Conservation (phyloP, 1,140 invertebrate genomes). For the Pararge aegeria region DNA sequence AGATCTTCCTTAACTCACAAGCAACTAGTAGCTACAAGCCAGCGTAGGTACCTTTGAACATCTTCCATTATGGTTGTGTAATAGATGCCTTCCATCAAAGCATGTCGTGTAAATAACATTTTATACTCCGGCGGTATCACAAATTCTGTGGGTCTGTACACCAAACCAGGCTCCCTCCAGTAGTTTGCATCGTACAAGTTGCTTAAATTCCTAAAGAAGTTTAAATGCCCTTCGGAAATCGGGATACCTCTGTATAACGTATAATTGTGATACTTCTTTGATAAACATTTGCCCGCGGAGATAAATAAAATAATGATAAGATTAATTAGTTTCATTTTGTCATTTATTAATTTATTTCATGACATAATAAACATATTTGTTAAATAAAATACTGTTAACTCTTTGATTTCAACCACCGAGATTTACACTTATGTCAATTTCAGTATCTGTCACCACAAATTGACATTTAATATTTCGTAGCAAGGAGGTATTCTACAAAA, state of each 20-base stretch:
- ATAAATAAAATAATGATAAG: slow-evolving; percentile 15
- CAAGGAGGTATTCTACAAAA: too few species aligned
- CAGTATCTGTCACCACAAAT: not conserved
- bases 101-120: too few species aligned
- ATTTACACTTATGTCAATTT: not conserved
- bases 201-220: slow-evolving; percentile 50
- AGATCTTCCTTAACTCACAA: too few species aligned
- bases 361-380: not conserved
- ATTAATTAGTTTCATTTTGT: slow-evolving; percentile 14
- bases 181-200: slow-evolving; percentile 42
- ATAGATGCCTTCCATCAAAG: slow-evolving; percentile 36
- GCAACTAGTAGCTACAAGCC: not conserved
- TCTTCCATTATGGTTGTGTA: slow-evolving; percentile 49
- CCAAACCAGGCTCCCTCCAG: slow-evolving; percentile 45
- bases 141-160: slow-evolving; percentile 48
- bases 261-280: slow-evolving; percentile 52
- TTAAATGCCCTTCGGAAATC: slow-evolving; percentile 36
- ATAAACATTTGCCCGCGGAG: slow-evolving; percentile 15
- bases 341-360: not conserved
- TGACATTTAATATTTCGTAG: not conserved
- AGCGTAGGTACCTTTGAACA: slow-evolving; percentile 43
- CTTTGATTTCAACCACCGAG: slow-evolving; percentile 2
- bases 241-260: slow-evolving; percentile 51
- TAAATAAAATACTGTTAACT: not conserved
- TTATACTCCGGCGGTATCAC: slow-evolving; percentile 44